Percentiles rank a stretch among this genome's conserved stretches.
These are phyloP conservation scores for Rostratula benghalensis DNA, from an alignment of 2,113 vertebrate species.

Conservation along the genomic window DNA sequence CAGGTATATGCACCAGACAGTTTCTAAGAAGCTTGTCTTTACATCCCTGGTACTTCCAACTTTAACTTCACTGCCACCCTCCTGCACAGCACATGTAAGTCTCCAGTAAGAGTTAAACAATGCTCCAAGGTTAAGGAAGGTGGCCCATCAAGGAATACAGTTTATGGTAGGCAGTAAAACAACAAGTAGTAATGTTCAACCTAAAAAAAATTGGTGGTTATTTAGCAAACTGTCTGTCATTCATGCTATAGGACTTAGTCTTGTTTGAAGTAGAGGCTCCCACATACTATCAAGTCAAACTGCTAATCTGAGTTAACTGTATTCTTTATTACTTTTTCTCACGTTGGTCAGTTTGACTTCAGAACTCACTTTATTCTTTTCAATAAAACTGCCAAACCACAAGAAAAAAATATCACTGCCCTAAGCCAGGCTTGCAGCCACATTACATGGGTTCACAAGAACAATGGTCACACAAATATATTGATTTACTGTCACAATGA, in stretches of 20 bases:
- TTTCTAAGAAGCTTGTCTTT: neutral
- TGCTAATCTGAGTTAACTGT: neutral
- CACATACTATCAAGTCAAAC: neutral
- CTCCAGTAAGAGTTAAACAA: neutral
- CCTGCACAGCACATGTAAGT: neutral
- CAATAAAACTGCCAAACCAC: neutral
- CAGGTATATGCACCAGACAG: rapidly evolving
- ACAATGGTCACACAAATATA: neutral
- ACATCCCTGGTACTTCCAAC: neutral
- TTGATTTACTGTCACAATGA: neutral
- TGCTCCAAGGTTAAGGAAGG: neutral
- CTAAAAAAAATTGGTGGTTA: neutral
- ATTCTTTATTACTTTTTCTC: neutral
- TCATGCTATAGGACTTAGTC: neutral
- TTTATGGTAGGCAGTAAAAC: neutral
- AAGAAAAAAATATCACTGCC: neutral
- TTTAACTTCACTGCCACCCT: neutral
- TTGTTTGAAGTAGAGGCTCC: neutral
- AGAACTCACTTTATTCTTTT: neutral
- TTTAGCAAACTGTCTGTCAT: neutral
- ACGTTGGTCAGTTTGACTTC: neutral
- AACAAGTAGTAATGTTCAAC: neutral
- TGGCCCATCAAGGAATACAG: neutral
- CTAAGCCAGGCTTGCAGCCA: neutral
- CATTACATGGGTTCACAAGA: neutral